These are phyloP conservation scores for Xenops minutus DNA, from an alignment of 2,797 vertebrate species.

Conservation along the genomic window DNA sequence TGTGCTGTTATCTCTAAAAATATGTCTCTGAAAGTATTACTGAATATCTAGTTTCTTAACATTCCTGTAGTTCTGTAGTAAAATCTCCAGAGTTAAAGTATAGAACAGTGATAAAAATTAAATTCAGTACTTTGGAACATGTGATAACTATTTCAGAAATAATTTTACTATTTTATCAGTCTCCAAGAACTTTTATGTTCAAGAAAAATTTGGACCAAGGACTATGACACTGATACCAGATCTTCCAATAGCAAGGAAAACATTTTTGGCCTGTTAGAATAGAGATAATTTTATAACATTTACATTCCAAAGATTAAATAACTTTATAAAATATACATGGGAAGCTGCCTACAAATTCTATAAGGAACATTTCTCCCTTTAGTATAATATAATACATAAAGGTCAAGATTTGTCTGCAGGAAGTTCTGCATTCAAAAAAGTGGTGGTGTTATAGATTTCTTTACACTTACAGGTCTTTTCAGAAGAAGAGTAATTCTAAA, in stretches of 20 bases:
- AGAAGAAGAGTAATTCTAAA: background rate
- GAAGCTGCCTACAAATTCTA: background rate
- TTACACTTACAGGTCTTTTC: background rate
- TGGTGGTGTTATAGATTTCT: background rate
- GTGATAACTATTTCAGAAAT: background rate
- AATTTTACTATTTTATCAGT: background rate
- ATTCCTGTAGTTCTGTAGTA: background rate
- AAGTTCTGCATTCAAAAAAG: background rate
- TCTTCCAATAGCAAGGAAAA: background rate
- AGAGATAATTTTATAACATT: background rate
- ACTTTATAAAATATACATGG: background rate
- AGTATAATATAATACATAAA: background rate
- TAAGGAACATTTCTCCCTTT: background rate
- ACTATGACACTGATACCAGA: background rate
- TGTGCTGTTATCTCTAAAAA: background rate
- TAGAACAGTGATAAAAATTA: background rate
- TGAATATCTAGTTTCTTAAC: background rate
- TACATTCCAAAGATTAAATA: background rate
- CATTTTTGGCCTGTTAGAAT: background rate
- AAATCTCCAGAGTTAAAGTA: background rate
- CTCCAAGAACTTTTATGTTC: fast-evolving
- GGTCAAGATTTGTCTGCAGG: background rate
- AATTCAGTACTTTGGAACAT: background rate
- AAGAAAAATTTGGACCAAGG: background rate
- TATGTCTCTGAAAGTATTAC: background rate